phyloP scores from a whole-genome alignment of 2,888 invertebrate species.

The Iselma pallidipennis region DNA sequence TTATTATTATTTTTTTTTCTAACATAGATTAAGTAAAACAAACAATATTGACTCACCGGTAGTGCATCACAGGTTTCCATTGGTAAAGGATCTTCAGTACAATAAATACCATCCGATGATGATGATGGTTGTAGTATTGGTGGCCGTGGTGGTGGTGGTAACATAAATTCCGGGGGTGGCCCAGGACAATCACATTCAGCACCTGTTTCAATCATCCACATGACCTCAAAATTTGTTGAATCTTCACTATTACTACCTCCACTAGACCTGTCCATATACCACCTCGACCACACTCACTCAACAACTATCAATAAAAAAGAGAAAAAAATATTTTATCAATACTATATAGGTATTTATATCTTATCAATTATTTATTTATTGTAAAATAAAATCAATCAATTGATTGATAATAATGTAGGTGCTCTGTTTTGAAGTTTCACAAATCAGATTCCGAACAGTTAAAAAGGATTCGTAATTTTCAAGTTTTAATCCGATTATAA shows the following conservation, averaged over 20 bases:
- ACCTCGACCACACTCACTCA: conserved; percentile 16
- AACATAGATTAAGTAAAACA: too few species aligned
- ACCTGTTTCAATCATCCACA: conserved; percentile 73
- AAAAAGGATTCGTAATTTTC: neutral
- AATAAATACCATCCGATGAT: conserved; percentile 64
- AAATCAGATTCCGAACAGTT: neutral
- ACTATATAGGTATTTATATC: neutral
- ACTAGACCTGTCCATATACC: conserved; percentile 53
- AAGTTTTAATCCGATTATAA: neutral
- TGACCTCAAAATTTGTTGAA: conserved; percentile 56
- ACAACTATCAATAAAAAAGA: conserved; percentile 28
- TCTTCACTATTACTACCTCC: conserved; percentile 43
- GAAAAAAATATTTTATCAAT: too few species aligned
- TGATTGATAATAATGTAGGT: neutral
- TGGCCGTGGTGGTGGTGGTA: conserved; percentile 75
- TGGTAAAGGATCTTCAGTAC: conserved; percentile 71
- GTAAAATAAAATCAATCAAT: neutral
- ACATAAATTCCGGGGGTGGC: conserved; percentile 74
- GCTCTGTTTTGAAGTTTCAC: neutral
- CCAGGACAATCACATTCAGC: conserved; percentile 77
- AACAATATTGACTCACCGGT: conserved; percentile 65
- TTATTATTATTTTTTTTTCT: too few species aligned
- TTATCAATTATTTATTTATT: neutral
- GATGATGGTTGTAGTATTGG: conserved; percentile 67
- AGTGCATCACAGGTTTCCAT: conserved; percentile 76